phyloP scores from a whole-genome alignment of 2,113 vertebrate genomes.

The Heliornis fulica region DNA sequence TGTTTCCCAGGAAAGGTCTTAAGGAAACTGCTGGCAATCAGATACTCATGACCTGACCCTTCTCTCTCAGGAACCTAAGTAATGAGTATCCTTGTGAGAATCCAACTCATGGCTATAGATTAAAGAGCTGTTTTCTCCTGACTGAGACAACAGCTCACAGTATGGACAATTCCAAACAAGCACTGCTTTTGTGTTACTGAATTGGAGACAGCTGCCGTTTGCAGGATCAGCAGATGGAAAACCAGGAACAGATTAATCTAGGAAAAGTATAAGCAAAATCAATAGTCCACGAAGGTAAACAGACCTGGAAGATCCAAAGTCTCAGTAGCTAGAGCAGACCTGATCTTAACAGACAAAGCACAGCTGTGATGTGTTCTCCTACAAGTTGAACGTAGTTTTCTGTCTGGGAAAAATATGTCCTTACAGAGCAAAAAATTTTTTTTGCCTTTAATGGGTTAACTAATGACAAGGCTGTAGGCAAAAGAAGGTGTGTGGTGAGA shows the following conservation, averaged over 20 bases:
- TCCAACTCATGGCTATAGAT: conserved; percentile 1
- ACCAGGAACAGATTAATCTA: not conserved
- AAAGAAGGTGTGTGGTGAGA: not conserved
- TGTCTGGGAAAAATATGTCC: not conserved
- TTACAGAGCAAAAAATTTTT: not conserved
- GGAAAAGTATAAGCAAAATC: not conserved
- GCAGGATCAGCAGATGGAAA: not conserved
- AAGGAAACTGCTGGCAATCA: conserved; percentile 55
- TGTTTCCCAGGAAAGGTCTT: not conserved
- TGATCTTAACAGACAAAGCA: not conserved
- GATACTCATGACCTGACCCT: conserved; percentile 41
- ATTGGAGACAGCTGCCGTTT: not conserved
- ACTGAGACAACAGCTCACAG: not conserved
- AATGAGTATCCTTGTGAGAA: conserved; percentile 53
- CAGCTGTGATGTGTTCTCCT: not conserved
- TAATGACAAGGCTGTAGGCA: not conserved
- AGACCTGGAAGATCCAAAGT: not conserved
- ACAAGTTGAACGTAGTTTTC: not conserved
- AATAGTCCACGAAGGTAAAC: not conserved
- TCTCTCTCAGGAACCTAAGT: conserved; percentile 15
- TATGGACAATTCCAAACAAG: not conserved
- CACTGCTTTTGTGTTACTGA: not conserved
- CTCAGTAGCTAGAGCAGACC: not conserved
- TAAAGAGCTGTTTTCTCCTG: not conserved
- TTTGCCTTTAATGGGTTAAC: not conserved